phyloP scores from a whole-genome alignment of 1,140 invertebrate species.

The Caenorhabditis brenneri region DNA sequence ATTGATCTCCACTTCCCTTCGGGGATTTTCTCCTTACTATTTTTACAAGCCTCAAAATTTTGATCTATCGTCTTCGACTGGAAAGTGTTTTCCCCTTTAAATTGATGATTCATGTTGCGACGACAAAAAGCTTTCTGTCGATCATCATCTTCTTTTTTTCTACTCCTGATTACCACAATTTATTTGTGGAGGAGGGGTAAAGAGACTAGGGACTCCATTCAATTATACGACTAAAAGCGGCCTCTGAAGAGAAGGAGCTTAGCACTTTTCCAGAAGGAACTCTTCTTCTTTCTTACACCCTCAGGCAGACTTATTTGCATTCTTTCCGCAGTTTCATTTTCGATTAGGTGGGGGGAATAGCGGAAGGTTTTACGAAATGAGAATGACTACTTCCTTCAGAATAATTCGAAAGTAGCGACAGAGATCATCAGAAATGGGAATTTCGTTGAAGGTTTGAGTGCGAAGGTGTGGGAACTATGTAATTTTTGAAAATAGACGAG shows the following conservation, averaged over 20 bases:
- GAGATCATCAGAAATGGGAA: too few relatives aligned
- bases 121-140: background rate
- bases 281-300: background rate
- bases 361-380: background rate
- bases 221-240: conserved; percentile 42
- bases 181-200: background rate
- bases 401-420: too few relatives aligned
- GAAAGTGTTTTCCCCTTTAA: too few relatives aligned
- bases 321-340: background rate
- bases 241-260: too few relatives aligned
- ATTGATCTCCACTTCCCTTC: too few relatives aligned
- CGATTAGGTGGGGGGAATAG: background rate
- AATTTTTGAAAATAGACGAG: too few relatives aligned
- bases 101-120: background rate
- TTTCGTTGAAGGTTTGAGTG: too few relatives aligned
- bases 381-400: too few relatives aligned
- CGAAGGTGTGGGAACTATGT: too few relatives aligned
- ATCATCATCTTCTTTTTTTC: background rate
- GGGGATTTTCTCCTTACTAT: too few relatives aligned
- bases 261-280: conserved; percentile 15
- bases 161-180: conserved; percentile 17
- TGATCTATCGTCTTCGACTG: background rate
- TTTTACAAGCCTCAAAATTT: background rate
- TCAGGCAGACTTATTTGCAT: background rate
- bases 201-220: background rate